Percentiles rank a stretch among this genome's conserved stretches.
phyloP scores from a whole-genome alignment of 2,888 invertebrate species.

The Andrena minutula region DNA sequence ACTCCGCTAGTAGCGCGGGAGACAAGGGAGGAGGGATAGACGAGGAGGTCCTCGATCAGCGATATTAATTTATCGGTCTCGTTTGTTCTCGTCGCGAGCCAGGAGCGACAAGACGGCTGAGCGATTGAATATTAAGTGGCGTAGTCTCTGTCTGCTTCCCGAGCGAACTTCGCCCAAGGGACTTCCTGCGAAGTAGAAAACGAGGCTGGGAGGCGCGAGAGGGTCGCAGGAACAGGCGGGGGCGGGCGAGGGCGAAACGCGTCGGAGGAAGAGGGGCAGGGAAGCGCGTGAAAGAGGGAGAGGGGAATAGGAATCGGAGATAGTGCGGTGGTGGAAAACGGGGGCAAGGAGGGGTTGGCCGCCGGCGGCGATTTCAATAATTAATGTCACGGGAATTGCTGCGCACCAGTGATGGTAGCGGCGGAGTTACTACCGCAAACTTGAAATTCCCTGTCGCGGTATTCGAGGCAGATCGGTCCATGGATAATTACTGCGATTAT shows the following conservation, averaged over 20 bases:
- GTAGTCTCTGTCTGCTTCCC: conserved; percentile 49
- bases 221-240: not conserved
- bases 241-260: not conserved
- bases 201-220: conserved; percentile 52
- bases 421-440: conserved; percentile 68
- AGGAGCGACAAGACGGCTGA: conserved; percentile 61
- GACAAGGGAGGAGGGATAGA: not conserved
- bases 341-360: conserved; percentile 38
- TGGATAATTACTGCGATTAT: conserved; percentile 73
- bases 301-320: conserved; percentile 9
- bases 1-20: not conserved
- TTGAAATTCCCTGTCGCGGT: conserved; percentile 70
- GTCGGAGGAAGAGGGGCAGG: conserved; percentile 9
- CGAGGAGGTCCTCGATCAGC: conserved; percentile 26
- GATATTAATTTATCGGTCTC: conserved; percentile 75
- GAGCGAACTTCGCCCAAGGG: conserved; percentile 67
- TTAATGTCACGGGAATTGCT: conserved; percentile 78
- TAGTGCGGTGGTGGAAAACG: conserved; percentile 1
- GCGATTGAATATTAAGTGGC: conserved; percentile 79
- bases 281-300: conserved; percentile 41
- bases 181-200: conserved; percentile 68
- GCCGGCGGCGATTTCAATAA: conserved; percentile 79
- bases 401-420: conserved; percentile 62
- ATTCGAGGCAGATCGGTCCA: conserved; percentile 57
- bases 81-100: conserved; percentile 67